These are phyloP conservation scores for Pseudoips prasinana DNA, from an alignment of 2,888 invertebrate genomes.

Conservation along the genomic window DNA sequence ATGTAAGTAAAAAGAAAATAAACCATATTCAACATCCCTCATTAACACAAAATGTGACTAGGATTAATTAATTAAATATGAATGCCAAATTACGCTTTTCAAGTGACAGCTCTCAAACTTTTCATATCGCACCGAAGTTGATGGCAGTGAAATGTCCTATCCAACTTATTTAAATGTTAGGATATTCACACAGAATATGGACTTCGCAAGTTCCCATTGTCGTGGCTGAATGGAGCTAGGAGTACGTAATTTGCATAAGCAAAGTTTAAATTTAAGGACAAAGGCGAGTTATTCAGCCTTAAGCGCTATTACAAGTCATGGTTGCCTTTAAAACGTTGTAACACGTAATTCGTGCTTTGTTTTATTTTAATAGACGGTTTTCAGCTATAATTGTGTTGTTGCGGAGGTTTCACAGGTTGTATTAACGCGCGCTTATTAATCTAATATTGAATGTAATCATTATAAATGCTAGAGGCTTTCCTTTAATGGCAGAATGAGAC, in stretches of 20 bases:
- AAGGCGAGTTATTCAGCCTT: slow-evolving; percentile 35
- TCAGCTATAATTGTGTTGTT: slow-evolving; percentile 10
- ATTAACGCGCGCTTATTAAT: slow-evolving; percentile 19
- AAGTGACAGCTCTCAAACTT: slow-evolving; percentile 26
- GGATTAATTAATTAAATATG: slow-evolving; percentile 1
- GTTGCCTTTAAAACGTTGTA: slow-evolving; percentile 25
- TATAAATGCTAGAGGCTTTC: no score
- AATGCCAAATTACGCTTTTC: slow-evolving; percentile 7
- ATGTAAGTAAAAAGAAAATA: no score
- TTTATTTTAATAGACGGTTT: slow-evolving; percentile 17
- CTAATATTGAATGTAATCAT: not conserved
- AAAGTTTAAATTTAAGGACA: slow-evolving; percentile 52
- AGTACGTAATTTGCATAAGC: slow-evolving; percentile 51
- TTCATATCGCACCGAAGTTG: slow-evolving; percentile 16
- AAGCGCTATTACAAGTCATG: slow-evolving; percentile 33
- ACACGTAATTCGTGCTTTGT: slow-evolving; percentile 24
- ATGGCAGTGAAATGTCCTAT: slow-evolving; percentile 11
- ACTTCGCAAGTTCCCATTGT: slow-evolving; percentile 25
- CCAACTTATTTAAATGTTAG: slow-evolving; percentile 15
- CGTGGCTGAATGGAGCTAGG: slow-evolving; percentile 25
- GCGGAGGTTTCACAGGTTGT: slow-evolving; percentile 14
- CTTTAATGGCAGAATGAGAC: no score
- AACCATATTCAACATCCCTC: no score
- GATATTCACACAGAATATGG: slow-evolving; percentile 16
- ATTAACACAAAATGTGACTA: no score